A percentile compares a stretch with the other conserved stretches of the same genome.
phyloP scores from a whole-genome alignment of 2,797 vertebrate species.

The Gila robusta region DNA sequence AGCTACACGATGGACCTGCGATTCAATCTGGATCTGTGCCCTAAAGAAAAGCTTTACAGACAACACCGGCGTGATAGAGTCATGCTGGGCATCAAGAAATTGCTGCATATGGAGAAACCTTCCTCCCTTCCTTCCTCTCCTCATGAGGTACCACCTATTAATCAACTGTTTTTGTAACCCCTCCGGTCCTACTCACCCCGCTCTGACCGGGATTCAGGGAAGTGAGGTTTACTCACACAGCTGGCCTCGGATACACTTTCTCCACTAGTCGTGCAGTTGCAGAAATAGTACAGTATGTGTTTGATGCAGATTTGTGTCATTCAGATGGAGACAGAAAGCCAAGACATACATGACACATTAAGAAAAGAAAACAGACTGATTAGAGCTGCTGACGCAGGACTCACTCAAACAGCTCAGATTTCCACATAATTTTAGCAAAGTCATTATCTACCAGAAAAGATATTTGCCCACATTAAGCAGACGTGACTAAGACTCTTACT shows the following conservation, averaged over 20 bases:
- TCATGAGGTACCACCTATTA: conserved; percentile 77
- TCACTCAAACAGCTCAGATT: neutral
- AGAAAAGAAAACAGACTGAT: neutral
- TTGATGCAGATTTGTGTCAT: conserved; percentile 14
- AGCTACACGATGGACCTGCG: conserved; percentile 92
- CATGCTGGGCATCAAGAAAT: conserved; percentile 89
- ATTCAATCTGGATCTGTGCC: conserved; percentile 93
- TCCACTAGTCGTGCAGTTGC: neutral
- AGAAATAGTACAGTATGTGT: neutral
- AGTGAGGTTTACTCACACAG: neutral
- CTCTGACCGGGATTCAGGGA: neutral
- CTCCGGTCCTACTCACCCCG: too few relatives aligned
- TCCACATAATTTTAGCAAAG: neutral
- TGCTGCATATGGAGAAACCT: conserved; percentile 86
- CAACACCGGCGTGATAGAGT: conserved; percentile 86
- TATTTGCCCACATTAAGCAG: neutral
- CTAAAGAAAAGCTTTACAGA: conserved; percentile 91
- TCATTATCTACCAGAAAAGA: neutral
- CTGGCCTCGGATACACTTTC: neutral
- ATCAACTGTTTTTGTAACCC: neutral
- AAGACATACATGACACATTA: conserved; percentile 6
- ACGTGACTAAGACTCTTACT: neutral
- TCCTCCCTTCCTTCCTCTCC: conserved; percentile 80
- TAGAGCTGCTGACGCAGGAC: neutral
- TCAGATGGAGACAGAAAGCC: neutral